These are phyloP conservation scores for Stegastes partitus DNA, from an alignment of 2,113 vertebrate species.

Conservation along the genomic window DNA sequence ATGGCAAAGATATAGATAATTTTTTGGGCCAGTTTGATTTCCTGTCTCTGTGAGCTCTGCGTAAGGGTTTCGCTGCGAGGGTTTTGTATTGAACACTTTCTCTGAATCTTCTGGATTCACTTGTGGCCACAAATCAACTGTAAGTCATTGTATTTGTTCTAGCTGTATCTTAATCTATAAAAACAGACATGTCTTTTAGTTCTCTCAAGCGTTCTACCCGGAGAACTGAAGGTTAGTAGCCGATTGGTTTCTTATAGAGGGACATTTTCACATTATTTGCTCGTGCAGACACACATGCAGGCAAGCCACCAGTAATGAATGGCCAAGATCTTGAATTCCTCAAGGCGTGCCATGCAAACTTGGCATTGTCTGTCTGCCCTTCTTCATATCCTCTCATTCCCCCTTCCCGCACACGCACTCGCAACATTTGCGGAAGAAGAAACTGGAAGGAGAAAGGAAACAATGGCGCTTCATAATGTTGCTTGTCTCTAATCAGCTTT, in stretches of 20 bases:
- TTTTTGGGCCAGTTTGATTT: conserved; percentile 79
- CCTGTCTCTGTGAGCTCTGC: conserved; percentile 40
- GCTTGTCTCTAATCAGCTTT: conserved; percentile 83
- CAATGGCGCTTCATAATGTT: conserved; percentile 79
- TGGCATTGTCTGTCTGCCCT: conserved; percentile 63
- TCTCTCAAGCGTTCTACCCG: neutral
- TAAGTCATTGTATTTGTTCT: conserved; percentile 24
- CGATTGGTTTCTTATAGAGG: neutral
- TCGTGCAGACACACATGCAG: neutral
- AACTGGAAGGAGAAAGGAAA: conserved; percentile 69
- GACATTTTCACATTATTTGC: conserved; percentile 8
- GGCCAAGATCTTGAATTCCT: conserved; percentile 56
- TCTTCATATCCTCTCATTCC: conserved; percentile 58
- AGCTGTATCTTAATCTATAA: neutral
- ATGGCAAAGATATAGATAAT: conserved; percentile 79
- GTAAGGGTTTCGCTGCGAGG: conserved; percentile 44
- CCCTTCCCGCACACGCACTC: conserved; percentile 29
- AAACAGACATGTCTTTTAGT: neutral
- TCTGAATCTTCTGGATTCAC: conserved; percentile 24
- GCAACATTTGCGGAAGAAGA: conserved; percentile 54
- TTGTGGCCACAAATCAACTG: conserved; percentile 25
- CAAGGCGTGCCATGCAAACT: conserved; percentile 55
- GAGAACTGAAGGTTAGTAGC: neutral
- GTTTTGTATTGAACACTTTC: conserved; percentile 19
- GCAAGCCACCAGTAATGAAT: conserved; percentile 39